phyloP scores from a whole-genome alignment of 2,888 invertebrate species.

The Callyntrura guangdongensis region DNA sequence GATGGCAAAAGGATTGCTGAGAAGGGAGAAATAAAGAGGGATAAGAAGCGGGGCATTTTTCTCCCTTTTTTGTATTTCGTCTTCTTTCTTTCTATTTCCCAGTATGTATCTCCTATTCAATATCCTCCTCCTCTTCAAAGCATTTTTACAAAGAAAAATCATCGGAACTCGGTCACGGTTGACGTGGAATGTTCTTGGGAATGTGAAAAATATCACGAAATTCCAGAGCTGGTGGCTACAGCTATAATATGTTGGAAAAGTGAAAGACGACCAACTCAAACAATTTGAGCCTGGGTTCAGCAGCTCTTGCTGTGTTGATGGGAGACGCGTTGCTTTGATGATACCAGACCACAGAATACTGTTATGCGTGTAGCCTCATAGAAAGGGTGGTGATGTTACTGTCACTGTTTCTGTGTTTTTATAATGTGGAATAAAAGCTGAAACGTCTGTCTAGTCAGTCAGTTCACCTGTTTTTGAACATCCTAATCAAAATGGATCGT shows the following conservation, averaged over 20 bases:
- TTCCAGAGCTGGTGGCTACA: conserved; percentile 35
- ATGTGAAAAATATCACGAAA: conserved; percentile 64
- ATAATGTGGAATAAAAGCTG: no score
- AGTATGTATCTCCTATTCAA: conserved; percentile 22
- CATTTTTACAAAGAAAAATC: conserved; percentile 58
- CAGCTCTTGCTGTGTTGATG: neutral
- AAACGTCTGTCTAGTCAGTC: no score
- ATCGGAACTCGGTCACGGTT: conserved; percentile 74
- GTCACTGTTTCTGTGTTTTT: no score
- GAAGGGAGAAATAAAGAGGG: neutral
- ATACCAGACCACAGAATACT: neutral
- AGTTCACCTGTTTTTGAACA: no score
- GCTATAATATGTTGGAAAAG: neutral
- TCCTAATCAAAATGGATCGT: no score
- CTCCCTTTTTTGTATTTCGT: conserved; percentile 49
- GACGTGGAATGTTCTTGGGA: conserved; percentile 75
- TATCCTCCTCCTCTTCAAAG: conserved; percentile 14
- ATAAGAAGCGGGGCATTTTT: conserved; percentile 36
- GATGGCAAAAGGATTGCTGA: neutral
- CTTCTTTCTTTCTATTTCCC: neutral
- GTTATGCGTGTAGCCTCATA: no score
- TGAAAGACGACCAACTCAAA: neutral
- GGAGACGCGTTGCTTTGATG: neutral
- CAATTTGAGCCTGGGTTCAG: neutral
- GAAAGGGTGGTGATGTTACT: no score